Evolutionary conservation across 2,113 vertebrate genomes (phyloP), one percentile per base, ranked within the genome.

Genomic region (Tenrec ecaudatus): DNA sequence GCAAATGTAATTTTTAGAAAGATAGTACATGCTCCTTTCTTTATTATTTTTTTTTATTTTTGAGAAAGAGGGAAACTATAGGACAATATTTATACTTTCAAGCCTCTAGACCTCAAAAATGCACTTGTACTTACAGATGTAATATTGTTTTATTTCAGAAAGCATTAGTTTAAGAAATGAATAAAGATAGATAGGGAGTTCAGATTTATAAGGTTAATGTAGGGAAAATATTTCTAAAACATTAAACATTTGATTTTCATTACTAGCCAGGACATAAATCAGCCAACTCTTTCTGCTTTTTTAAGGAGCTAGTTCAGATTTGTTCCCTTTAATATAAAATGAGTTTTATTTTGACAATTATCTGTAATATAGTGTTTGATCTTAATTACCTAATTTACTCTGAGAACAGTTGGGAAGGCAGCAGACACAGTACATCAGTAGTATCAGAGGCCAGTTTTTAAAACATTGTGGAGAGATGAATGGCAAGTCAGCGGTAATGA

Each of bases 61-160:
- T 4, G 33, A 40, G 7, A 92, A 92, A 22, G 17, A 78, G 33
- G 25, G 38, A 87, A 85, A 62, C 93, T 86, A 69, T 27, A 73
- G 68, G 17, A 66, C 17, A 75, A 20, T 82, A 66, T 64, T 84
- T 95, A 77, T 62, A 40, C 60, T 40, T 76, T 93, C 22, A 62
- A 88, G 86, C 36, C 64, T 43, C 64, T 91, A 86, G 92, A 91
- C 60, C 68, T 84, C 58, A 90, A 88, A 82, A 91, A 36, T 68
- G 14, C 36, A 94, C 66, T 40, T 68, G 16, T 93, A n/a, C 17
- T 76, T 81, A 60, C 20, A 91, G 19, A 79, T 77, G 9, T 69
- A 83, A 90, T 90, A 88, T 31, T 73, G 4, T 89, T 93, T 89
- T 76, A 92, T 89, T 89, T 94, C 57, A 71, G 47, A 89, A 91